Base-by-base conservation (phyloP, 2,797 vertebrate genomes). In the Sebastes alutus region DNA sequence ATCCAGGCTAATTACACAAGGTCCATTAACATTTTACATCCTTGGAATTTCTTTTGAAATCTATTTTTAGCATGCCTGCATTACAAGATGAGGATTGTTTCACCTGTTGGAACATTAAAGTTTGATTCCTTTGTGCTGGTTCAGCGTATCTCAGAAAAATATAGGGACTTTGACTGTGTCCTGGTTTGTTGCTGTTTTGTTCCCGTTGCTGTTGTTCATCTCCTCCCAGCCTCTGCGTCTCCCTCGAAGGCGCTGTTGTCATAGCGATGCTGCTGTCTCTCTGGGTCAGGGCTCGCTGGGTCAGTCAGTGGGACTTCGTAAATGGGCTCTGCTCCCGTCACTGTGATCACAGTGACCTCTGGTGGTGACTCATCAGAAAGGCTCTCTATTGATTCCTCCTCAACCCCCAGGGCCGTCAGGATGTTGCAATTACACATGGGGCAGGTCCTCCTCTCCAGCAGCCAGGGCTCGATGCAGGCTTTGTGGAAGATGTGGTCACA, bases 401-500 rank as follows among this genome's bases (percentile, higher is more conserved):
- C 96, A 16, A 97, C 93, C 55, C 97, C 97, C 82, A 98, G 73
- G 79, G 95, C 96, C 87, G 96, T 98, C 81, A 99, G 95, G 88
- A 99, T 99, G 94, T 99, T 96, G 78, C 96, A 97, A 87, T 98
- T 99, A 86, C 98, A 99, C 96, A 99, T 98, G 10, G 98, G 98
- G 84, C 98, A 99, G 11, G 98, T 99, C 84, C 98, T 94, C 18
- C 96, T 97, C 62, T 98, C 97, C 90, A 99, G 94, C 81, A 99
- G 95, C 98, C 98, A 99, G 2, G 97, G 98, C 75, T 99, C 97
- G 71, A 99, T 97, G 81, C 98, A 99, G 75, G 85, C 86, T 93
- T 98, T 98, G 88, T 99, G 98, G 93, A 99, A 99, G 87, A 98
- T 94, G 81, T 99, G 98, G 75, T 97, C 97, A 92, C 98, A 99